Evolutionary conservation across 53 echinoderm and acorn worm species (phyloP).

Genomic region (Arbacia lixula): DNA sequence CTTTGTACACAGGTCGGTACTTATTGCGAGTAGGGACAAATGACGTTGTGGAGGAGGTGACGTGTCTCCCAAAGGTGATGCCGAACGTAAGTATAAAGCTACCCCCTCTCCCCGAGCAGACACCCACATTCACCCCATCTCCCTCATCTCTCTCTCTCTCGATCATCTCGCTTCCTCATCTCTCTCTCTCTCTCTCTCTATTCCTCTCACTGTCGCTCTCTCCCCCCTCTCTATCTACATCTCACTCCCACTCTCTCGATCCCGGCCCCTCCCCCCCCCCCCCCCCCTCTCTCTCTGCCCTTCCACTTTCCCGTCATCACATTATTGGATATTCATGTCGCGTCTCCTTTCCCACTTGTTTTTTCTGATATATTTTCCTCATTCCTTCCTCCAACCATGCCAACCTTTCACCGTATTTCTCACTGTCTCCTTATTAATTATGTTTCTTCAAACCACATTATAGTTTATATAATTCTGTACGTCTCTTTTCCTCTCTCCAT

Average conservation of each 20-base stretch:
- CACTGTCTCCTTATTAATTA: no score
- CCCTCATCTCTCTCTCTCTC: no score
- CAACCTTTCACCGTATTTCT: no score
- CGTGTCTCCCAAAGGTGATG: conserved; percentile 18
- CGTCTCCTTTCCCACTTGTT: no score
- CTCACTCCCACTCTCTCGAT: neutral
- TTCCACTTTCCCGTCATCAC: neutral
- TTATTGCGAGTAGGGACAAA: neutral
- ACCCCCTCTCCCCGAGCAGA: neutral
- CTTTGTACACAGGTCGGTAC: neutral
- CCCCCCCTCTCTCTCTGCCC: no score
- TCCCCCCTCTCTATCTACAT: no score
- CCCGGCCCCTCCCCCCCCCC: no score
- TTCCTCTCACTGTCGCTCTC: no score
- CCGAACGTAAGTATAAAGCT: neutral
- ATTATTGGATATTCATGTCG: neutral
- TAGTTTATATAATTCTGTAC: no score
- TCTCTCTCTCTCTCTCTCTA: neutral
- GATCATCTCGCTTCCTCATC: neutral
- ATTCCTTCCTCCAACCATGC: neutral
- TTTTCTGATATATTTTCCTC: no score
- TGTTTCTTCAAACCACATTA: no score
- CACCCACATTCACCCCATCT: neutral
- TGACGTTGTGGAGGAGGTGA: neutral
- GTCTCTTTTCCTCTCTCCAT: no score